A percentile compares a stretch with the other conserved stretches of the same genome.
phyloP scores from a whole-genome alignment of 2,888 invertebrate species.

The Pyrgus malvae region DNA sequence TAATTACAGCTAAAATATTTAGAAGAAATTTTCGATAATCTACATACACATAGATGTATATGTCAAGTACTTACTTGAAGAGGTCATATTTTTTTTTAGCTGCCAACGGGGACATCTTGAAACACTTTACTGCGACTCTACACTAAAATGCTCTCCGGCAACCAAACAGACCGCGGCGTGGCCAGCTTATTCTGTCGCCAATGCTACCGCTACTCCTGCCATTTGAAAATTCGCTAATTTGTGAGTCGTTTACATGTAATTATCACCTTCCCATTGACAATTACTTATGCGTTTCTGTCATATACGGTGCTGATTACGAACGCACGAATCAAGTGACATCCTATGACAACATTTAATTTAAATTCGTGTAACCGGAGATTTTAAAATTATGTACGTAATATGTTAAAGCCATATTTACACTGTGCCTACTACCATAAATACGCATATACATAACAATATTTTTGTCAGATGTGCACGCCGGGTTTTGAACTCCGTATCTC shows the following conservation, averaged over 20 bases:
- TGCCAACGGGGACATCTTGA: conserved; percentile 41
- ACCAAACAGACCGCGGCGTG: neutral
- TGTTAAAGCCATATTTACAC: too few species aligned
- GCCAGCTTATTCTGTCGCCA: conserved; percentile 30
- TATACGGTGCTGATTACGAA: conserved; percentile 5
- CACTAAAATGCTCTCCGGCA: neutral
- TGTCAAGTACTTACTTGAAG: conserved; percentile 47
- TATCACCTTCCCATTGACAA: conserved; percentile 49
- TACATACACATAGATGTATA: neutral
- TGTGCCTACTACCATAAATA: too few species aligned
- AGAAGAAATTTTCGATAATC: too few species aligned
- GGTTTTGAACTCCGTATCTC: too few species aligned
- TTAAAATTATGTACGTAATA: too few species aligned
- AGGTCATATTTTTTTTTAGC: conserved; percentile 48
- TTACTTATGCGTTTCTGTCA: neutral
- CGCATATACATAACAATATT: too few species aligned
- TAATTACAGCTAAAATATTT: too few species aligned
- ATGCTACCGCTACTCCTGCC: conserved; percentile 33
- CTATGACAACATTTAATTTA: neutral
- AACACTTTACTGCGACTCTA: neutral
- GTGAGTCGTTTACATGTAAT: conserved; percentile 51
- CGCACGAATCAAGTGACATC: conserved; percentile 6
- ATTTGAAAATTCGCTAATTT: conserved; percentile 45
- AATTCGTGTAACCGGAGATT: neutral
- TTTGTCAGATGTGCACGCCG: too few species aligned